Conservation (phyloP, 2,888 invertebrate species). For the Drosophila setosimentum region DNA sequence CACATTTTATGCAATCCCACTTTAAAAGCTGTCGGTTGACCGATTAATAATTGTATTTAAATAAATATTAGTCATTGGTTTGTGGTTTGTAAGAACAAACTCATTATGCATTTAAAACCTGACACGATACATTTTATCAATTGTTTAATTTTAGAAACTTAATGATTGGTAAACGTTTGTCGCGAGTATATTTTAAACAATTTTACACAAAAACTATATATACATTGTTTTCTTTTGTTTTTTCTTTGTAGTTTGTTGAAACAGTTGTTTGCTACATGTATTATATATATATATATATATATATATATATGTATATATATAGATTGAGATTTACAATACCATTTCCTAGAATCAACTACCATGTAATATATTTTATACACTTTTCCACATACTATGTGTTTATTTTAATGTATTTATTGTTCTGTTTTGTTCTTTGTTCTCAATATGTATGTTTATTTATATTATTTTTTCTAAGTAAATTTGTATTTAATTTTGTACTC, state of each 20-base stretch:
- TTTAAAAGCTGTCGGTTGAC: not conserved
- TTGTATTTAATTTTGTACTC: not conserved
- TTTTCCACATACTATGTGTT: not conserved
- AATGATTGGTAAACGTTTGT: not conserved
- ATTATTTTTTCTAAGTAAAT: not conserved
- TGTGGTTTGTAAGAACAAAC: not conserved
- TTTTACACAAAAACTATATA: not conserved
- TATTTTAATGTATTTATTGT: not conserved
- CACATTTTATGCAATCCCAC: not conserved
- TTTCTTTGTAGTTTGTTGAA: not conserved
- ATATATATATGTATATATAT: not conserved
- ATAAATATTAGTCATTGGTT: not conserved
- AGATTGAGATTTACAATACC: not conserved
- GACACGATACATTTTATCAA: not conserved
- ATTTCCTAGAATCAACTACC: not conserved
- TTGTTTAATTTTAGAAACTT: not conserved
- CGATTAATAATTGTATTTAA: not conserved
- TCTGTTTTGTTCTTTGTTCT: no score
- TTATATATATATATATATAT: not conserved
- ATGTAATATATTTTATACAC: not conserved
- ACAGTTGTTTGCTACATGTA: not conserved
- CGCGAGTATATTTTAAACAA: not conserved
- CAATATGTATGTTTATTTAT: no score
- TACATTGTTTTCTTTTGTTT: not conserved
- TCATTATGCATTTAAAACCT: not conserved